Base-by-base conservation (phyloP, 2,113 vertebrate species). In the Scomber colias region DNA sequence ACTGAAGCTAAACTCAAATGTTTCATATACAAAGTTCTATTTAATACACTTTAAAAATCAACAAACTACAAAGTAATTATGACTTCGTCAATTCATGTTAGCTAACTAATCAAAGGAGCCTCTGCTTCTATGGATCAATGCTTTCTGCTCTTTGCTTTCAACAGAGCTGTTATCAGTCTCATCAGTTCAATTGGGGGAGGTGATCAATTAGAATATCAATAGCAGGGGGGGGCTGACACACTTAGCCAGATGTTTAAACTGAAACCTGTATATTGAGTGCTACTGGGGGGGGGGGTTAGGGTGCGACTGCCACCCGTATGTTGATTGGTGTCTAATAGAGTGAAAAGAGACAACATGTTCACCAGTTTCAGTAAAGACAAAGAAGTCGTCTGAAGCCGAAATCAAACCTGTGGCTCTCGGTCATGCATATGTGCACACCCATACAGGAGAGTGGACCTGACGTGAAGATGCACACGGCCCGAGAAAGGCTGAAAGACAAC, bases 161-260 rank as follows among this genome's bases (percentile, higher is more conserved):
- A 86, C 79, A 77, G 60, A 60, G 40, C 19, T 11, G 19, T 82
- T 69, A 82, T 79, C 74, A 61, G 71, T 2, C 21, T 87, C 48
- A 82, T 83, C 73, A 83, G 63, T n/a, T 61, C n/a, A 55, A 46
- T 11, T 12, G 80, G 84, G 79, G 79, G 77, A 66, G 59, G 79
- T 45, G 46, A 72, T 11, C 30, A 54, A 87, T 90, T 92, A 83
- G n/a, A 89, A 92, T 90, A 86, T 90, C 71, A 91, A 90, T 90
- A 48, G 81, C 0, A 17, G 9, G 30, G 54, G 71, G 45, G 64
- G 31, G 13, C 10, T 30, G 48, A 55, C 75, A 72, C 67, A 83
- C 60, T 85, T 77, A 72, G 56, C 64, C 79, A 88, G 55, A 85
- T 81, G 81, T 86, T 86, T 84, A 17, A 75, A 75, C 77, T 81